Evolutionary conservation across 2,797 vertebrate species (phyloP).

Genomic region (Peromyscus nudipes): DNA sequence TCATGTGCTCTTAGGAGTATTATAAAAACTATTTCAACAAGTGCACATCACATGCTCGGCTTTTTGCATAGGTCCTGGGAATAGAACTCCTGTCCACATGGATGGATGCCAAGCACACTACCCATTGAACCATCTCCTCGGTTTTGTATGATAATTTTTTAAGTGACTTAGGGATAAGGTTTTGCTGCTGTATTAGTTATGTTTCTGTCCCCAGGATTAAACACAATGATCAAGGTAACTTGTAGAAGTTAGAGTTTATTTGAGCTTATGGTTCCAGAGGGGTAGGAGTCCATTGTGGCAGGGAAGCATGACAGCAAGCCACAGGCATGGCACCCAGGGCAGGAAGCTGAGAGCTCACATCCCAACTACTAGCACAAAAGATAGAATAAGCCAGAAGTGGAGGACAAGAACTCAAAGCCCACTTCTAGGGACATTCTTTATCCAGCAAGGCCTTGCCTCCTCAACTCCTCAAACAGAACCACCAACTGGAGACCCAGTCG

Average conservation of each 20-base stretch:
- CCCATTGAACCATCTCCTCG: background rate
- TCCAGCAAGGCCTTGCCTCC: background rate
- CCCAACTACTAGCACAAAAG: background rate
- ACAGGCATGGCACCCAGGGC: background rate
- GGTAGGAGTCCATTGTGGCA: background rate
- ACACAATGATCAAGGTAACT: background rate
- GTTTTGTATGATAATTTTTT: background rate
- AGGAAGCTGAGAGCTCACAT: background rate
- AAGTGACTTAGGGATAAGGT: background rate
- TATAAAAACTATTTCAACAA: conserved; percentile 23
- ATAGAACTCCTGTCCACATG: background rate
- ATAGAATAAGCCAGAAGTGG: background rate
- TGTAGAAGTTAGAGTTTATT: background rate
- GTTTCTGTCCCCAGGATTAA: background rate
- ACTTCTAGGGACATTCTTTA: background rate
- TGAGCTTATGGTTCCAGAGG: background rate
- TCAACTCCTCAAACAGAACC: background rate
- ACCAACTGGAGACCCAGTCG: background rate
- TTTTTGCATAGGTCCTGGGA: background rate
- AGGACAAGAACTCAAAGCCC: background rate
- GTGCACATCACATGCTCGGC: background rate
- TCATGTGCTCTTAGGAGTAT: background rate
- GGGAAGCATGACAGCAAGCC: background rate
- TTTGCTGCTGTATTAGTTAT: background rate
- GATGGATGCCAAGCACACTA: background rate